Base-by-base conservation (phyloP, 2,113 vertebrate genomes). In the Nesoenas mayeri region DNA sequence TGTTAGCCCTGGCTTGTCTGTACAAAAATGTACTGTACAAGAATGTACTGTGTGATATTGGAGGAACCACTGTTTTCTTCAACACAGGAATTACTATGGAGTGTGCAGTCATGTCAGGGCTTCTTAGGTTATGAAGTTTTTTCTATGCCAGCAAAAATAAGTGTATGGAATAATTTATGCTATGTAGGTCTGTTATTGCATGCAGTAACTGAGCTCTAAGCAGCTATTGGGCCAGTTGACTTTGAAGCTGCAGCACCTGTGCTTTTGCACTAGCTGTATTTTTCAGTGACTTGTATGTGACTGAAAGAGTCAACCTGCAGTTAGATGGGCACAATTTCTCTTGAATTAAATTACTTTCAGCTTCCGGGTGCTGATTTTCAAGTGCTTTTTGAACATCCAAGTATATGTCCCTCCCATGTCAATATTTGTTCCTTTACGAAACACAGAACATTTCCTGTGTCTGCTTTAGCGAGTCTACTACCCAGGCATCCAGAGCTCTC, bases 321-420 rank as follows among this genome's bases (percentile, higher is more conserved):
- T 90, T 89, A 79, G 48, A 51, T 10, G 26, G 29, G 14, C 79
- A 12, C 10, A 19, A 28, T 19, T 67, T 85, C 5, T 38, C 5
- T 28, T 69, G 21, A 7, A 32, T 91, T 89, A 73, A 57, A 2
- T 71, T 81, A 54, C 9, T 82, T 94, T 57, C 11, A 34, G 6
- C 8, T 80, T 92, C 71, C 66, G 32, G 7, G 6, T 86, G n/a
- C 25, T 69, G 13, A 57, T 90, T 88, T 86, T 40, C 20, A 70
- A 60, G 8, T 73, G 40, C n/a, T n/a, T 83, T 96, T 75, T 65
- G 34, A 61, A 14, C 0, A 0, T 67, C 10, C 0, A 0, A 47
- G 5, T 64, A 5, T 38, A 34, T 4, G 4, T 60, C 28, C 7
- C 5, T 65, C 47, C 29, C 22, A 54, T 65, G 50, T 62, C n/a